Conservation (phyloP, 2,113 vertebrate genomes). For the Calyptomena viridis region DNA sequence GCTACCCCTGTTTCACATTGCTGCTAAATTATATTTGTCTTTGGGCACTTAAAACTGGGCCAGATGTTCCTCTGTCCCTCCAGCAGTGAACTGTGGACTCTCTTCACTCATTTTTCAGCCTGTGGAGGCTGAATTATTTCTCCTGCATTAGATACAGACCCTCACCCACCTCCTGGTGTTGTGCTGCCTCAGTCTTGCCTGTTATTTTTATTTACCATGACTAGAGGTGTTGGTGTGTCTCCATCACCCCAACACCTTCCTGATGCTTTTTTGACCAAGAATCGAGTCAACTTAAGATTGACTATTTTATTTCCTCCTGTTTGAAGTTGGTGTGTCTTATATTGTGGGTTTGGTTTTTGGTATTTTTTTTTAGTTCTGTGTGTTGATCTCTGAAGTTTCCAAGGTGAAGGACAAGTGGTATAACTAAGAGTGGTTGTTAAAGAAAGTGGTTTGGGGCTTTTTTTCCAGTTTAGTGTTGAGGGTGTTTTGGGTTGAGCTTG, state of each 20-base stretch:
- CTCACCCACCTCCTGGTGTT: neutral
- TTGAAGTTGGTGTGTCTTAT: neutral
- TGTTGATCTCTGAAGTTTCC: neutral
- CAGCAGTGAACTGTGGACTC: neutral
- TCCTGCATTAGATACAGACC: rapidly evolving
- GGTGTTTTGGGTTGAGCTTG: neutral
- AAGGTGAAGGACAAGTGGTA: neutral
- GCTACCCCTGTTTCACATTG: rapidly evolving
- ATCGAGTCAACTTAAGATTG: neutral
- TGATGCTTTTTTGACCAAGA: neutral
- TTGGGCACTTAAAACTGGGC: neutral
- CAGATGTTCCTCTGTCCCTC: no score
- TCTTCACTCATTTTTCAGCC: neutral
- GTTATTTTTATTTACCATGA: rapidly evolving
- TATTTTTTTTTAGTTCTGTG: neutral
- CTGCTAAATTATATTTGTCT: neutral
- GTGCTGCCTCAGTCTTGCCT: neutral
- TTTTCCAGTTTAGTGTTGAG: neutral
- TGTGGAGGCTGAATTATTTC: neutral
- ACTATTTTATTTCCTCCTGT: rapidly evolving
- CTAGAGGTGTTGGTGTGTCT: neutral
- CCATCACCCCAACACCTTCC: neutral
- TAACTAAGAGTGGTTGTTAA: neutral
- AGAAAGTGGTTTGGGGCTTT: neutral
- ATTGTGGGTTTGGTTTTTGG: neutral